phyloP scores from a whole-genome alignment of 2,797 vertebrate genomes.

The Phylloscopus collybita region DNA sequence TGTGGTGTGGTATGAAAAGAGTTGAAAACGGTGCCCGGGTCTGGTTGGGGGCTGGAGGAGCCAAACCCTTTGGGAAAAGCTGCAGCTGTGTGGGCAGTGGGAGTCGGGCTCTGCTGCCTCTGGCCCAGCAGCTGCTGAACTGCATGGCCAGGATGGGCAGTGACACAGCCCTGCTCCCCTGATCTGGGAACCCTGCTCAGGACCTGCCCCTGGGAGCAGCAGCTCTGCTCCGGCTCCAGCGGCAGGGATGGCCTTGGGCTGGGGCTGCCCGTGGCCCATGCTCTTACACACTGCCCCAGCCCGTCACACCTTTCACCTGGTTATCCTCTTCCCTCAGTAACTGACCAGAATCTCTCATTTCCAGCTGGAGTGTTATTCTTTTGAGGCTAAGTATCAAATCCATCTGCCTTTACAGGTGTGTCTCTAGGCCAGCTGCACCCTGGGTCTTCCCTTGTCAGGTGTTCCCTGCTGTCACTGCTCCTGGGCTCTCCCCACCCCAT shows the following conservation, averaged over 20 bases:
- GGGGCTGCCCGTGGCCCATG: background rate
- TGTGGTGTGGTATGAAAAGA: background rate
- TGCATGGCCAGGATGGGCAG: too few species aligned
- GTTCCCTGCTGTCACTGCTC: background rate
- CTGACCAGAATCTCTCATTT: background rate
- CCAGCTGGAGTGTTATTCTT: background rate
- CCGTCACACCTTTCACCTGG: background rate
- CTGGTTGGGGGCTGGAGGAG: background rate
- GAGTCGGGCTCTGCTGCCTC: background rate
- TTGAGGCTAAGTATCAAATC: background rate
- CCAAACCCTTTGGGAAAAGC: background rate
- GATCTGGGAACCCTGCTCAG: background rate
- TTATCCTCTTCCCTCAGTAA: background rate
- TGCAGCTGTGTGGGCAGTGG: background rate
- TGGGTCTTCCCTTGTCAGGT: background rate
- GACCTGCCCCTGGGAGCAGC: background rate
- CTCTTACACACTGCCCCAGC: background rate
- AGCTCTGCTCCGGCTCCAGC: background rate
- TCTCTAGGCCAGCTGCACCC: background rate
- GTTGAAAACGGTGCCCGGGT: rapidly evolving
- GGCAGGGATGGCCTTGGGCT: background rate
- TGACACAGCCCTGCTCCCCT: background rate
- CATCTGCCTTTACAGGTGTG: background rate
- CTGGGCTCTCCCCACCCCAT: background rate
- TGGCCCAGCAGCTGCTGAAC: background rate